Base-by-base conservation (phyloP, 2,888 invertebrate genomes). In the Pinctada fucata region DNA sequence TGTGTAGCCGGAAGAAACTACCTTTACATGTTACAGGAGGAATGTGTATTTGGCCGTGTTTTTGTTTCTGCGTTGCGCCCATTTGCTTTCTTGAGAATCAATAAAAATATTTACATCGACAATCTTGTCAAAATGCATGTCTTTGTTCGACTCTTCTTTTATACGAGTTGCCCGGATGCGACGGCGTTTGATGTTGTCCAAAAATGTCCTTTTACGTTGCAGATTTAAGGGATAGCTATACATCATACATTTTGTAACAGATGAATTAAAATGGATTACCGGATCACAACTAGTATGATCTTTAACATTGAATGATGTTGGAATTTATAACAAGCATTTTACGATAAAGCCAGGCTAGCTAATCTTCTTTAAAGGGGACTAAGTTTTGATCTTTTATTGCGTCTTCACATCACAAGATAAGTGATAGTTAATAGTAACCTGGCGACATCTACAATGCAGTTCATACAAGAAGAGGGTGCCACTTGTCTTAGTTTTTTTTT, bases 351-450 rank as follows among this genome's bases (percentile, higher is more conserved):
- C 58, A 58, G 58, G 58, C 58, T 6, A 58, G 8, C 58, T 58
- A 10, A 58, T 58, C 58, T 13, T 6, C 13, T 58, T 10, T 58
- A 58, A 58, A 10, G 58, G 13, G 58, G 58, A 13, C 58, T 58
- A 13, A 58, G 58, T 58, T 58, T 58, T 58, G 58, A 58, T 58
- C 58, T 58, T 58, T 58, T 58, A 58, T 58, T 10, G 58, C 58
- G 13, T 31, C 31, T 31, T 31, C 31, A 31, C 31, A 31, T 31
- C 31, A 31, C 31, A 31, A 31, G 31, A 31, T 31, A 31, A 31
- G 31, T 31, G 31, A 31, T 31, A 31, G 31, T 31, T 31, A 31
- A 31, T 31, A 31, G 58, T 58, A 58, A 58, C 58, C 58, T 58
- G 58, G 58, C 13, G 58, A 58, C 31, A 31, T 31, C 31, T 31